phyloP scores from a whole-genome alignment of 2,113 vertebrate species.

The Corythornis vintsioides region DNA sequence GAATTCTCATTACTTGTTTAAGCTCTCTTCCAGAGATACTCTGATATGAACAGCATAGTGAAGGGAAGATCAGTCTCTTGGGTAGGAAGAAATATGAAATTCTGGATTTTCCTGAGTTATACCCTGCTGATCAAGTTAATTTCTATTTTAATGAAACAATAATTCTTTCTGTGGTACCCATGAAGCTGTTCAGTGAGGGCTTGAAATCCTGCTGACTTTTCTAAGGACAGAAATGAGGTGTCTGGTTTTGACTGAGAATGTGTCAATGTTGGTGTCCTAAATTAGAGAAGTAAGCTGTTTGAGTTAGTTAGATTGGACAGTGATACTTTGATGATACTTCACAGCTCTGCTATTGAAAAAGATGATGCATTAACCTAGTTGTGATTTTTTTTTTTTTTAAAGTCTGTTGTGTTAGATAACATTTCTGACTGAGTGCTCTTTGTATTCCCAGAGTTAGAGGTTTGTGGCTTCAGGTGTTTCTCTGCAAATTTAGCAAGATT shows the following conservation, averaged over 20 bases:
- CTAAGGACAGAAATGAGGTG: neutral
- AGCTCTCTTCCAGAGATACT: neutral
- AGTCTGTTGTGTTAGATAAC: neutral
- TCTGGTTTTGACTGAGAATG: neutral
- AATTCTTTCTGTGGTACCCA: neutral
- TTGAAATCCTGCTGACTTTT: neutral
- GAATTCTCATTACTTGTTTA: constrained; percentile 38
- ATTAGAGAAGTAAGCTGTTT: neutral
- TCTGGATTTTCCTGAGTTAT: neutral
- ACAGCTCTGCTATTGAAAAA: neutral
- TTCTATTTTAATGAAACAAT: neutral
- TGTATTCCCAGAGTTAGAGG: neutral
- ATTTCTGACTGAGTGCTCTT: neutral
- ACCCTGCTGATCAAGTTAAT: neutral
- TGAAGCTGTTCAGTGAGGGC: neutral
- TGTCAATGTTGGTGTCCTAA: neutral
- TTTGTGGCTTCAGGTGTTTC: constrained; percentile 18
- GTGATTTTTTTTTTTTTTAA: neutral
- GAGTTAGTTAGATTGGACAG: neutral
- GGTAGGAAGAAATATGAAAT: constrained; percentile 2
- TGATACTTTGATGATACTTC: neutral
- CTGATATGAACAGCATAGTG: neutral
- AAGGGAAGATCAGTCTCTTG: constrained; percentile 6
- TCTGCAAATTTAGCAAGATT: neutral
- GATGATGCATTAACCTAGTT: neutral